Conservation (phyloP, 2,888 invertebrate species). For the Machimus rusticus region DNA sequence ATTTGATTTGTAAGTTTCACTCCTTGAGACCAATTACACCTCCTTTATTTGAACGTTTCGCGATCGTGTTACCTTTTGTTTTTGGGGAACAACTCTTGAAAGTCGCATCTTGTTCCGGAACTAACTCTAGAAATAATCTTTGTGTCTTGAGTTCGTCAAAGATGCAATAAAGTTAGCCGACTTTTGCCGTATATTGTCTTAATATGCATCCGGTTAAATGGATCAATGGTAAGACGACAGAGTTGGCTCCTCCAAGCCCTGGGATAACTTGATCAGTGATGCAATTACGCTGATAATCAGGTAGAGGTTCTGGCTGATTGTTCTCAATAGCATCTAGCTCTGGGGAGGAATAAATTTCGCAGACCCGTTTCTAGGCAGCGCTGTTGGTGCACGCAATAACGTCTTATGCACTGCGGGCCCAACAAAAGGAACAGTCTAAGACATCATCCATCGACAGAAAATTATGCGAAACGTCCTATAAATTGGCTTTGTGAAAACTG, state of each 20-base stretch:
- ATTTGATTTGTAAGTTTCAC: constrained; percentile 32
- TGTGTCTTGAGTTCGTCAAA: background rate
- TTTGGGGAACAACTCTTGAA: background rate
- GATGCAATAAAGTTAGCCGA: background rate
- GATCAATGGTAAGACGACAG: background rate
- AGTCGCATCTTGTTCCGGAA: background rate
- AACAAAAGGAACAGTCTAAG: background rate
- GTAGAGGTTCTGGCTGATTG: background rate
- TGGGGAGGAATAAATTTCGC: constrained; percentile 17
- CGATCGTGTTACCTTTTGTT: background rate
- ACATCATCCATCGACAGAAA: background rate
- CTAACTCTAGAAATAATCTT: background rate
- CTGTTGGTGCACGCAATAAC: background rate
- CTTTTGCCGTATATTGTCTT: background rate
- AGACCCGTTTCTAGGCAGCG: background rate
- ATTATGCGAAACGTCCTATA: background rate
- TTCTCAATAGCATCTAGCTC: background rate
- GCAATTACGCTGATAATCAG: constrained; percentile 16
- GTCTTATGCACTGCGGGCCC: background rate
- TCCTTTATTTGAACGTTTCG: background rate
- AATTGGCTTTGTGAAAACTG: constrained; percentile 2
- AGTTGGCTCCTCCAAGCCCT: background rate
- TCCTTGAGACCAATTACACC: constrained; percentile 8
- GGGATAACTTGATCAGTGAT: background rate
- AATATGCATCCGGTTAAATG: background rate